phyloP scores from a whole-genome alignment of 2,888 invertebrate species.

The Hedya salicella region DNA sequence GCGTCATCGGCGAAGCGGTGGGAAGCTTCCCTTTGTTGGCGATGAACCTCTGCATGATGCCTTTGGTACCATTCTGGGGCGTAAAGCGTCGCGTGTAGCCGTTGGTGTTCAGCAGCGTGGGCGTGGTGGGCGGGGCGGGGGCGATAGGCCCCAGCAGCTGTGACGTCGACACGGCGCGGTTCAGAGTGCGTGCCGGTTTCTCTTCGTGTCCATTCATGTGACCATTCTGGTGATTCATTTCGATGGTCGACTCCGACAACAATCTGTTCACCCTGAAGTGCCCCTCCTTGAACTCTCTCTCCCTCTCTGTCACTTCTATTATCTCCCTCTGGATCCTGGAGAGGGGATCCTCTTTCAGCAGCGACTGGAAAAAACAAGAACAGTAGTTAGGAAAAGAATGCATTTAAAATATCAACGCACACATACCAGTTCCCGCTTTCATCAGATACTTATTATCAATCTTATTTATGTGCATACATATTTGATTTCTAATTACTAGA shows the following conservation, averaged over 20 bases:
- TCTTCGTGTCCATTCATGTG: constrained; percentile 70
- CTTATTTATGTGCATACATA: constrained; percentile 30
- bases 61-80: constrained; percentile 88
- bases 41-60: constrained; percentile 94
- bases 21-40: constrained; percentile 90
- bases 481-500: constrained; percentile 29
- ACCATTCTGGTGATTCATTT: constrained; percentile 77
- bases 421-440: constrained; percentile 19
- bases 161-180: constrained; percentile 78
- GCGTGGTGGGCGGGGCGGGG: constrained; percentile 70
- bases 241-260: constrained; percentile 78
- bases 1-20: constrained; percentile 60
- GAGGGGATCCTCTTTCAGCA: constrained; percentile 89
- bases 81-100: constrained; percentile 86
- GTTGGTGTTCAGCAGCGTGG: constrained; percentile 72
- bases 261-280: constrained; percentile 78
- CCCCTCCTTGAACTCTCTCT: constrained; percentile 90
- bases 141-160: constrained; percentile 73
- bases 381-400: neutral
- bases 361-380: constrained; percentile 73
- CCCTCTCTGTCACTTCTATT: constrained; percentile 92
- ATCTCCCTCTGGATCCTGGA: constrained; percentile 95
- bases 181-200: constrained; percentile 64
- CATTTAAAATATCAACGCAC: neutral
- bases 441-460: constrained; percentile 30